Base-by-base conservation (phyloP, 2,888 invertebrate genomes). In the Nudaria mundana region DNA sequence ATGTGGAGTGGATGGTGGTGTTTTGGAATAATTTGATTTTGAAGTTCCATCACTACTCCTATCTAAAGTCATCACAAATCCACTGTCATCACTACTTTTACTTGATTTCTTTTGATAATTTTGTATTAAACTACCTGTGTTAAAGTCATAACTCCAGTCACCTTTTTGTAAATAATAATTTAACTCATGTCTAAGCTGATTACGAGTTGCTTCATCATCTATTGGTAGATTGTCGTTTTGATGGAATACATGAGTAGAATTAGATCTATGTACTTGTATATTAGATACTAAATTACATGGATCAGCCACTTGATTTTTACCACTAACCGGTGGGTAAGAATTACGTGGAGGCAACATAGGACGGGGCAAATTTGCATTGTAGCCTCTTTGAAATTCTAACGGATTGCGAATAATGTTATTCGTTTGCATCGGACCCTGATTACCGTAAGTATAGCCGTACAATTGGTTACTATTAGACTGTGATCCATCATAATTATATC, bases 301-400 rank as follows among this genome's bases (percentile, higher is more conserved):
- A 79, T 85, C 82, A 81, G 86, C 83, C 79, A 73, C 78, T 85
- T 89, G 89, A 63, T 70, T 81, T 86, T 90, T 91, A 66, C 87
- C 89, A 75, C 88, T 85, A 59, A 91, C 89, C 29, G 91, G 90
- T 60, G 91, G 91, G 74, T 91, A 91, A 59, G 91, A 91, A 81
- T 91, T 91, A 66, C 91, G 86, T 31, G 91, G 91, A 69, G 91
- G 91, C 74, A 91, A 84, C 84, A 89, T 86, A 63, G 90, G 89
- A 78, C 90, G 90, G 72, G 89, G 87, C 76, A 89, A 80, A 82
- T 86, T 89, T 81, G 85, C 83, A 83, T 79, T 87, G 73, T 88
- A 85, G 75, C 89, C 89, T 83, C 89, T 82, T 78, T 89, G 89
- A 74, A 89, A 89, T 65, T 89, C 89, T 80, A 89, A 83, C 44